Evolutionary conservation across 2,888 invertebrate genomes (phyloP), one percentile per base, ranked within the genome.

Genomic region (Steromphala cineraria): DNA sequence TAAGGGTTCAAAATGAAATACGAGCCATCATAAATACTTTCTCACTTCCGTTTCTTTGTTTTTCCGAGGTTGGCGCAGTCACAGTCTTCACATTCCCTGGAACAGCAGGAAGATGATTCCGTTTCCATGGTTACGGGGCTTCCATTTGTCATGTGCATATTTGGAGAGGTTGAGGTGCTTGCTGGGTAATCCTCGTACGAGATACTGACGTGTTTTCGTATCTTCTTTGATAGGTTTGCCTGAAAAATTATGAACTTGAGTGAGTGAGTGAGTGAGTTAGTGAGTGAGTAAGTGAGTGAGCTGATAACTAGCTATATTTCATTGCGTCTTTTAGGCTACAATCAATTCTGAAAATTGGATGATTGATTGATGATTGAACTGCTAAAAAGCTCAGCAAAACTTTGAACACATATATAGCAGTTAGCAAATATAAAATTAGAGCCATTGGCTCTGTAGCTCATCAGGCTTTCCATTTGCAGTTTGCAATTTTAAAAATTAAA

Each of bases 191-290:
- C 82, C 17, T 86, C 87, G 79, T 87, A 87, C 2, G 75, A n/a
- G 21, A 87, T 84, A 8, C 67, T 78, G 31, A 87, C 53, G 76
- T 87, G 85, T 19, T 80, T 83, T 24, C 84, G 21, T 21, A 67
- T 28, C 21, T 56, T 81, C 77, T 40, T 77, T 56, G 62, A 40
- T 53, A 13, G 31, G 24, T 53, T 75, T 40, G n/a, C 10, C 78
- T 46, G 53, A 62, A 67, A n/a, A 78, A 4, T 36, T n/a, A 46
- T 36, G 53, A 17, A 75, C 17, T 21, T 52, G 10, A 2, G 5
- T 19, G 53, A 67, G 21, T 15, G 8, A 10, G 15, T 52, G 19
- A 53, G 17, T 53, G n/a, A 21, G 53, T 5, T 46, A 62, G 80
- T 85, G 79, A 28, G 75, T 80, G 15, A 55, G n/a, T 21, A 1